Evolutionary conservation across 1,140 invertebrate genomes (phyloP), one percentile per base, ranked within the genome.

Genomic region (Euglossa dilemma): DNA sequence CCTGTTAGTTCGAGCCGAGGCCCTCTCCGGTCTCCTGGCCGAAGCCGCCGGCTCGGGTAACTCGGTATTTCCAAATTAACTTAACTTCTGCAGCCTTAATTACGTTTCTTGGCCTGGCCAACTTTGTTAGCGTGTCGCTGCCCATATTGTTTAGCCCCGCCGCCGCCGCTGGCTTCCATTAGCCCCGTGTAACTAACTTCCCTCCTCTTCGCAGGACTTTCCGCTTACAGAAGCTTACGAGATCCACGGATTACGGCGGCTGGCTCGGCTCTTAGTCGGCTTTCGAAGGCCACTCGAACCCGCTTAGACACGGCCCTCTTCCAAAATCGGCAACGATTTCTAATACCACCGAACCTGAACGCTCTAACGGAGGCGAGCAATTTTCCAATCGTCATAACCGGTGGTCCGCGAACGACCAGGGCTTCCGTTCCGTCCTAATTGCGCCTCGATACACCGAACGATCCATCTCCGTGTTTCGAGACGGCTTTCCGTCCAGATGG

Each of bases 31-130:
- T 47, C 43, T 43, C 20, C 47, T n/a, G n/a, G 28, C 16, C 50
- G 47, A 56, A 23, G 12, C 61, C 43, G 45, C 20, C 71, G 71
- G 57, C 50, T 25, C 54, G 56, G 28, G 52, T 81, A 82, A 76
- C 73, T 82, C 63, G 80, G 80, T 76, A 82, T 82, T 82, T 82
- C 81, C 74, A 77, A 83, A 83, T 83, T 70, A 83, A 83, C 81
- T 83, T 77, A 71, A 78, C 74, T 83, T 83, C 75, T 71, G 75
- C 25, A 76, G 23, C 81, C 74, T 83, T 83, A 83, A 83, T 83
- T 78, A 83, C 81, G 81, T 83, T 83, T 83, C 81, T 83, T 78
- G 81, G 56, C 75, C 64, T 45, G 64, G 64, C 28, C 80, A 83
- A 78, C 75, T 83, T 83, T 78, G 66, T 83, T 71, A 71, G 66